A percentile compares a stretch with the other conserved stretches of the same genome.
Conservation (phyloP, 2,113 vertebrate species). For the Neomonachus schauinslandi region DNA sequence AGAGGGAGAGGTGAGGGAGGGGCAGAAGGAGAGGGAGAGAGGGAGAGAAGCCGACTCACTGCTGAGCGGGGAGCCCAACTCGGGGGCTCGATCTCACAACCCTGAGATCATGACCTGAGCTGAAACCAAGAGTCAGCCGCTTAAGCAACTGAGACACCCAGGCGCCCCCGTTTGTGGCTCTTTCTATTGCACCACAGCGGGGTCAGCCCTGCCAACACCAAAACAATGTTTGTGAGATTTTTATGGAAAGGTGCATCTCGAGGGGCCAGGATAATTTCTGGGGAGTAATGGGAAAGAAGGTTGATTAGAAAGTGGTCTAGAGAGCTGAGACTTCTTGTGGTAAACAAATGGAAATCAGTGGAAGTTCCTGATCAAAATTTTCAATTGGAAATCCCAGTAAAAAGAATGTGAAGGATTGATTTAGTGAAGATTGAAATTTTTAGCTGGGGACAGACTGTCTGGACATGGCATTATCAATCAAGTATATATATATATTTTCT, state of each 20-base stretch:
- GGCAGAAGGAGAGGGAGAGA: no score
- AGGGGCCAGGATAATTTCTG: background rate
- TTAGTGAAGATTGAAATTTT: background rate
- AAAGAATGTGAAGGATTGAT: background rate
- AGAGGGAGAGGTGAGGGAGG: no score
- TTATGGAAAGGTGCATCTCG: background rate
- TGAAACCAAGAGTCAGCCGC: no score
- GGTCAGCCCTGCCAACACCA: background rate
- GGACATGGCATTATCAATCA: background rate
- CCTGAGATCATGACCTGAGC: no score
- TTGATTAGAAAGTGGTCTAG: background rate
- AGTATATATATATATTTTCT: background rate
- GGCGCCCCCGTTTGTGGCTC: background rate
- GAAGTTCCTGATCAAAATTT: conserved; percentile 32
- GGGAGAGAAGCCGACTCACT: no score
- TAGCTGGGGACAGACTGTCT: background rate
- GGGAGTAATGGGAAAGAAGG: background rate
- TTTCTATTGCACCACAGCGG: background rate
- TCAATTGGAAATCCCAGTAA: background rate
- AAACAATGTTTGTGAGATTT: background rate
- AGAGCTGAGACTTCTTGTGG: background rate
- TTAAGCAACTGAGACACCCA: background rate
- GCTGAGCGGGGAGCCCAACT: no score
- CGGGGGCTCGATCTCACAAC: no score
- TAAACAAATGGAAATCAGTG: background rate